Evolutionary conservation across 2,888 invertebrate species (phyloP), one percentile per base, ranked within the genome.

Genomic region (Heliconius cydno): DNA sequence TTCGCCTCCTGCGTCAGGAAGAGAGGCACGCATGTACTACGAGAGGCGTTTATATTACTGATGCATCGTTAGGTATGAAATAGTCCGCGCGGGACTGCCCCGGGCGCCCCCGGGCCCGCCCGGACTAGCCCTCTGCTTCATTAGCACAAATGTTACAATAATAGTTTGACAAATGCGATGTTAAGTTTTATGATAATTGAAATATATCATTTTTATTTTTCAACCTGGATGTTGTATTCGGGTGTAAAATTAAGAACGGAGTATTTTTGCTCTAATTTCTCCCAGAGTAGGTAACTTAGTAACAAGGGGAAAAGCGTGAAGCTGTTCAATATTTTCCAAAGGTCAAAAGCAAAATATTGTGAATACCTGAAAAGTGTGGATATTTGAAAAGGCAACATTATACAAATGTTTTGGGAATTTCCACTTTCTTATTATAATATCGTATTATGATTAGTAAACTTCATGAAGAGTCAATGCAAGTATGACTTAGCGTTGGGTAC

Each of bases 131-230:
- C 57, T 19, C 46, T 34, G 68, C 30, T 74, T 60, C 60, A 79
- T 75, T 75, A 79, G 38, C 60, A 41, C 74, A 68, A 79, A 75
- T 74, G 63, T n/a, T 10, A 57, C 74, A 68, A 7, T 10, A 28
- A 72, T 46, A 46, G 25, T 74, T 15, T 60, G 28, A 25, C 38
- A 68, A 22, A 34, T n/a, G n/a, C n/a, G 68, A 38, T 12, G 68
- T 38, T 41, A 38, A 68, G 38, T 38, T 22, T n/a, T 68, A 38
- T 68, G 13, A 38, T 12, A 68, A 68, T 67, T 34, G 1, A 38
- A 38, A 68, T 38, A 6, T 15, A 15, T 4, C 2, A 15, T 15
- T 15, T 46, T 15, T 46, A 46, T 46, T 15, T 15, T 46, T 5
- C 15, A 46, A 46, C 15, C 13, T 46, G 5, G 5, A 15, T 15